Base-by-base conservation (phyloP, 35 echinoderm and acorn worm genomes). In the Ophioderma brevispina region DNA sequence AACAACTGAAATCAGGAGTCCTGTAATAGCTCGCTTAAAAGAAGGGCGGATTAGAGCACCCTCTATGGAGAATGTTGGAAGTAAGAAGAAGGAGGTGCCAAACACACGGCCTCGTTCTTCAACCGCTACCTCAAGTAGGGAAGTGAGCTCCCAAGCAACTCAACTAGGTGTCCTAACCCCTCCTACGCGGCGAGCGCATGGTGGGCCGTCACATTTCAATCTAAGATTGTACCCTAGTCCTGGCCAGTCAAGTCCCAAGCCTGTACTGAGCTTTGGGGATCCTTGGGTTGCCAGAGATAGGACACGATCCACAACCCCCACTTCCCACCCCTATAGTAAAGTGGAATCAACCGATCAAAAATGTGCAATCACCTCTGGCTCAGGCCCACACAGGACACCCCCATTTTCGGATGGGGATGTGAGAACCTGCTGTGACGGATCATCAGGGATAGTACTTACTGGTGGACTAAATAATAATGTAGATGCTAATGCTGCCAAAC, bases 271-370 rank as follows among this genome's bases (percentile, higher is more conserved):
- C 1, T 94, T 94, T 77, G 92, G 84, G 35, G 92, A 94, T 87
- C 92, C 92, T 14, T 94, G 92, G 92, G 87, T 90, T 6, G 59
- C 28, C n/a, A 70, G 59, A 70, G 59, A 70, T 31, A 80, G 64
- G 55, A 46, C 41, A 46, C 10, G 59, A 6, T 30, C 59, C 28
- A 15, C n/a, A 25, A 15, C 59, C 2, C n/a, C n/a, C n/a, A n/a
- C n/a, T n/a, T 52, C 46, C 8, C 46, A 52, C 46, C 46, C 21
- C 8, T 11, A 8, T 52, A 52, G 46, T 52, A 52, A 52, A 52
- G 21, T 52, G 46, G 5, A 6, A 70, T 70, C 59, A 70, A 70
- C 59, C 28, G 59, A 70, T 70, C 59, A 70, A 70, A 8, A 70
- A 23, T 43, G 83, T 85, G 52, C 83, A 85, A 64, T 85, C 32